Percentiles rank a stretch among this genome's conserved stretches.
These are phyloP conservation scores for Oceanodroma leucorhoa DNA, from an alignment of 2,797 vertebrate genomes.

Conservation along the genomic window DNA sequence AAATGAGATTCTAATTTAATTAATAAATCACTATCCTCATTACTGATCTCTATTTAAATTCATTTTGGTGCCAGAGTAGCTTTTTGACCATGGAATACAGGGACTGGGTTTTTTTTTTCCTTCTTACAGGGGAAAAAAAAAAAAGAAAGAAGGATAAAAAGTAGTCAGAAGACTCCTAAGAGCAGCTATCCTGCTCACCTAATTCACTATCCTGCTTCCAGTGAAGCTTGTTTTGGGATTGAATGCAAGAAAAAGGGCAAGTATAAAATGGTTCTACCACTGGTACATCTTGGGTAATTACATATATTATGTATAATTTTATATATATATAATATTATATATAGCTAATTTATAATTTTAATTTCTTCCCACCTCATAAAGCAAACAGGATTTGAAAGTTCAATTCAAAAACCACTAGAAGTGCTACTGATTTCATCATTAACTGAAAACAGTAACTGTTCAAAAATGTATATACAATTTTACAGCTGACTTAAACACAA, in stretches of 20 bases:
- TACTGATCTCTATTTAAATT: neutral
- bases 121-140: rapidly evolving
- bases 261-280: neutral
- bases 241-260: neutral
- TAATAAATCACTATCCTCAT: neutral
- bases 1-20: neutral
- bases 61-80: neutral
- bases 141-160: neutral
- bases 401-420: neutral
- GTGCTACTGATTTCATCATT: neutral
- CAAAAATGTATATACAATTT: neutral
- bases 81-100: neutral
- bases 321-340: neutral
- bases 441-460: neutral
- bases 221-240: neutral
- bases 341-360: neutral
- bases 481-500: neutral
- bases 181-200: neutral
- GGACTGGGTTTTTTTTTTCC: neutral
- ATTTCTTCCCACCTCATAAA: neutral
- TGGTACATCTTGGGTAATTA: neutral
- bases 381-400: neutral
- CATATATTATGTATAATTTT: neutral
- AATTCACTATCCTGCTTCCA: neutral
- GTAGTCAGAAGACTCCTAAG: neutral